Conservation (phyloP, 2,888 invertebrate genomes). For the Tigriopus californicus region DNA sequence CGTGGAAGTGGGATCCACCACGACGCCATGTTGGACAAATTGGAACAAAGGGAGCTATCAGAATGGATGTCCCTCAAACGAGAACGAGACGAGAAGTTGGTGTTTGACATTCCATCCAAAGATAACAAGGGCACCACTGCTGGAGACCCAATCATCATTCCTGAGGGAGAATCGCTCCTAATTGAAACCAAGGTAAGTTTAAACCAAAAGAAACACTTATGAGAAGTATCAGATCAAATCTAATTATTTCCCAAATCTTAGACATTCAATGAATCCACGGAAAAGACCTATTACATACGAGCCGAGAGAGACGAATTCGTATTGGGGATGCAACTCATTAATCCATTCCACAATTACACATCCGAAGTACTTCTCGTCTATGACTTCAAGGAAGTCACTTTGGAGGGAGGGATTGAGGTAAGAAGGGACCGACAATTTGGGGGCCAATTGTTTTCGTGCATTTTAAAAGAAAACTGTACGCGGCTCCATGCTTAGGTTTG, state of each 20-base stretch:
- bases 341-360: constrained; percentile 71
- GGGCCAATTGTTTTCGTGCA: not conserved
- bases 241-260: constrained; percentile 18
- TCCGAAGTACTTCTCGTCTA: constrained; percentile 61
- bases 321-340: constrained; percentile 69
- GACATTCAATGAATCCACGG: constrained; percentile 21
- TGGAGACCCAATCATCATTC: constrained; percentile 21
- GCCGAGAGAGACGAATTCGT: constrained; percentile 29
- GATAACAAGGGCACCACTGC: constrained; percentile 40
- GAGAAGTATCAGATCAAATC: no score
- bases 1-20: constrained; percentile 72
- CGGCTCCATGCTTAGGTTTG: constrained; percentile 36
- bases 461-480: not conserved
- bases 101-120: constrained; percentile 45
- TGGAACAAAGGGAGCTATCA: constrained; percentile 72
- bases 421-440: not conserved
- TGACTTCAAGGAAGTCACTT: constrained; percentile 41
- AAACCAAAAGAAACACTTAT: constrained; percentile 24
- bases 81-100: constrained; percentile 43
- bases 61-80: constrained; percentile 59
- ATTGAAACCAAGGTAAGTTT: constrained; percentile 48
- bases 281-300: constrained; percentile 22
- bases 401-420: constrained; percentile 1
- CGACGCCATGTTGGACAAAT: constrained; percentile 62
- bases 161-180: constrained; percentile 56